phyloP scores from a whole-genome alignment of 1,140 invertebrate species.

The Temnothorax nylanderi region DNA sequence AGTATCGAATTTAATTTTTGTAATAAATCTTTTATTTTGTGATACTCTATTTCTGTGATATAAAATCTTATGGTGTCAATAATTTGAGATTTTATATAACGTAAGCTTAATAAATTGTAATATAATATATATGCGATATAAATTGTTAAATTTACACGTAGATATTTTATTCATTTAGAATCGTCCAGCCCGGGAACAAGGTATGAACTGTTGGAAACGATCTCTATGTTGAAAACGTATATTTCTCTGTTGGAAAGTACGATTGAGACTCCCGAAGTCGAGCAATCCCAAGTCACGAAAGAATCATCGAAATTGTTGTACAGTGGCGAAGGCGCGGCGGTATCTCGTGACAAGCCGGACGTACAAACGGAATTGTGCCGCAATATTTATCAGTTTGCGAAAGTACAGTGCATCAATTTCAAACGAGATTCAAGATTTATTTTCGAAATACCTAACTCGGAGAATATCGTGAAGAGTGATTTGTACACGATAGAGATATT shows the following conservation, averaged over 20 bases:
- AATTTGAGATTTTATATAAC: no score
- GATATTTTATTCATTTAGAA: background rate
- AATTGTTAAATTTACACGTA: no score
- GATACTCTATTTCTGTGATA: no score
- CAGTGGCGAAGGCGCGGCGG: background rate
- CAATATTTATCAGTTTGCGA: slow-evolving; percentile 42
- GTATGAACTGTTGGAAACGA: background rate
- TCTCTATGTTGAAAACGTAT: background rate
- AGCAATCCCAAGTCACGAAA: background rate
- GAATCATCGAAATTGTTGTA: background rate
- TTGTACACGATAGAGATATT: background rate
- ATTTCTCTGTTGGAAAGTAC: background rate
- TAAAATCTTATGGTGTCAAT: no score
- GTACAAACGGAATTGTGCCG: background rate
- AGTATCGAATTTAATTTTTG: no score
- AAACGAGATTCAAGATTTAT: background rate
- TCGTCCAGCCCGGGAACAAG: background rate
- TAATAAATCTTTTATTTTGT: no score
- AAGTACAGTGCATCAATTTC: slow-evolving; percentile 16
- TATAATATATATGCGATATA: no score
- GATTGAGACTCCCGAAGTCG: background rate
- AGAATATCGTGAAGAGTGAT: background rate
- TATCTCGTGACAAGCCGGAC: background rate
- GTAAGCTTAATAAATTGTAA: no score
- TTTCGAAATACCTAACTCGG: slow-evolving; percentile 4